Evolutionary conservation across 1,140 invertebrate genomes (phyloP), one percentile per base, ranked within the genome.

Genomic region (Drosophila setifemur): DNA sequence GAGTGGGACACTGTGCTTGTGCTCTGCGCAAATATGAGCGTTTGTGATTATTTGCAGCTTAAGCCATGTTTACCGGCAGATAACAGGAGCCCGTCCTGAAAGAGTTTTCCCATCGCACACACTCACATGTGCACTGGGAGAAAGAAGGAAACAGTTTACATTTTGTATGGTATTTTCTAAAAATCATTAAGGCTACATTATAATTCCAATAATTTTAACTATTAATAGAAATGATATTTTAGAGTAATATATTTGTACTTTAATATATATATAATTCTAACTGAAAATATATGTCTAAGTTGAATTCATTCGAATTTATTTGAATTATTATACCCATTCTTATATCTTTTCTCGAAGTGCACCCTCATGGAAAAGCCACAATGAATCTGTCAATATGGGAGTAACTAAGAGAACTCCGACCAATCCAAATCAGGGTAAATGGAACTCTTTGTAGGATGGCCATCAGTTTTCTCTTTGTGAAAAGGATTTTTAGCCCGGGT

Each of bases 31-130:
- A 85, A 73, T 73, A 70, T 44, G 52, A 73, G 70, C 74, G 55
- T 73, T 67, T 72, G 58, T 74, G 71, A 86, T 86, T 85, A 85
- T 85, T 86, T 73, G 67, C 58, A 53, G 61, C 75, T 81, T 86
- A 57, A 64, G 60, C 55, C 55, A 63, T 67, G 48, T 79, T 85
- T 78, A 45, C 73, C 61, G 61, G 35, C 39, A 73, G 52, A 60
- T 54, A 60, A 49, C 54, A 45, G 53, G 25, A 70, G 39, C 21
- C 29, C 12, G 39, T 49, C 4, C 67, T 45, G 31, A 71, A 71
- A 71, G 66, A 71, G 68, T 72, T 72, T 44, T 28, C 18, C 18
- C n/a, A 18, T 25, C 16, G 11, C 28, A 14, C 18, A 14, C 14
- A 42, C 9, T 50, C 18, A 18, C 16, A 14, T 23, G 28, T 11